A percentile compares a stretch with the other conserved stretches of the same genome.
These are phyloP conservation scores for Paralinhomoeus sp. DNA, from an alignment of 2,888 invertebrate species.

Conservation along the genomic window DNA sequence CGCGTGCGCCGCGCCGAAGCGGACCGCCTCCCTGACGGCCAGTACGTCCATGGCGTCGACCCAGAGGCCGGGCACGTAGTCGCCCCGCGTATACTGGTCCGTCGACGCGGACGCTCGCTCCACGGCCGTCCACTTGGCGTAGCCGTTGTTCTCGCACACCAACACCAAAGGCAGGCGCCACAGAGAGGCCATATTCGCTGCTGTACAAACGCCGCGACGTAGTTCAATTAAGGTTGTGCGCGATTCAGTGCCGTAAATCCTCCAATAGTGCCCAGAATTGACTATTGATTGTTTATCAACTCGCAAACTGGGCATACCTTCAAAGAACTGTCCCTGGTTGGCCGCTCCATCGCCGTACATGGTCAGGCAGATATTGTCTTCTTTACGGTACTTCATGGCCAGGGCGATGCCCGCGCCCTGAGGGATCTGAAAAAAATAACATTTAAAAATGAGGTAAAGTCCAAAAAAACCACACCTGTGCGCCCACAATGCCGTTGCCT, in stretches of 20 bases:
- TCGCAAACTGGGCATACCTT: too few relatives aligned
- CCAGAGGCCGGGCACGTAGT: slow-evolving; percentile 85
- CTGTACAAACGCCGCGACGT: too few relatives aligned
- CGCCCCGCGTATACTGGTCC: slow-evolving; percentile 74
- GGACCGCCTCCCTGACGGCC: slow-evolving; percentile 58
- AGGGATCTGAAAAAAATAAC: slow-evolving; percentile 43
- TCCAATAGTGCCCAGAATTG: too few relatives aligned
- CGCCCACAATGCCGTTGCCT: slow-evolving; percentile 97
- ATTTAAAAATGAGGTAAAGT: too few relatives aligned
- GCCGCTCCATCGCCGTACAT: slow-evolving; percentile 56
- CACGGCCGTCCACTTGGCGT: slow-evolving; percentile 88
- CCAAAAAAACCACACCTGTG: too few relatives aligned
- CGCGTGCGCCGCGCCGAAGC: slow-evolving; percentile 59
- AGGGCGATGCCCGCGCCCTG: slow-evolving; percentile 80
- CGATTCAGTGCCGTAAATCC: too few relatives aligned
- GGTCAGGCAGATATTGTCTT: slow-evolving; percentile 61
- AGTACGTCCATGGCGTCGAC: slow-evolving; percentile 97
- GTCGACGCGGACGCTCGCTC: slow-evolving; percentile 63
- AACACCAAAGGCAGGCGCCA: slow-evolving; percentile 80
- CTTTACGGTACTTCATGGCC: slow-evolving; percentile 61
- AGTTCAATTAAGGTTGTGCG: slow-evolving; percentile 19
- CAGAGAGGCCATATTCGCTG: slow-evolving; percentile 78
- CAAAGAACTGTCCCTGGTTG: slow-evolving; percentile 48
- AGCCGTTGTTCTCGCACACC: slow-evolving; percentile 94
- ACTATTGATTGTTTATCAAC: too few relatives aligned